A percentile compares a stretch with the other conserved stretches of the same genome.
Conservation (phyloP, 2,888 invertebrate species). For the Trichopria drosophilae region DNA sequence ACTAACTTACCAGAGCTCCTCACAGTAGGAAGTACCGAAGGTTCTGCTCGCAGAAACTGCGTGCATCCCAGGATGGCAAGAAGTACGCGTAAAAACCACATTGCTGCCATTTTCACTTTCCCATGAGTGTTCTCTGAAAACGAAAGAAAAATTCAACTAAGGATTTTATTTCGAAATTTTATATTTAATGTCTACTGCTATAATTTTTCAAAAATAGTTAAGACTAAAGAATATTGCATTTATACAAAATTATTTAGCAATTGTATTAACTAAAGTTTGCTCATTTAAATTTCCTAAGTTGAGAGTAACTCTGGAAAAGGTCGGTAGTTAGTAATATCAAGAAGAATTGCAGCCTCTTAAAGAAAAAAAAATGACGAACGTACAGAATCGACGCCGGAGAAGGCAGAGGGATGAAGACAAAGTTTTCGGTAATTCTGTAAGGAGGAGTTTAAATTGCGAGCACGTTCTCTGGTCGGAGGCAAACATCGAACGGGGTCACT, state of each 20-base stretch:
- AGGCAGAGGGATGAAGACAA: conserved; percentile 1
- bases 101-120: conserved; percentile 49
- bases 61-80: conserved; percentile 52
- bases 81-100: conserved; percentile 49
- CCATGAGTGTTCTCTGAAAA: conserved; percentile 43
- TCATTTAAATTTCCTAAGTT: too few species aligned
- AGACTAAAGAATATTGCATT: too few species aligned
- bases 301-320: too few species aligned
- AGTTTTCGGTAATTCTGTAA: conserved; percentile 24
- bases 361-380: conserved; percentile 10
- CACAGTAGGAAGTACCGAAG: conserved; percentile 49
- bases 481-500: conserved; percentile 41
- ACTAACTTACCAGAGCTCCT: conserved; percentile 53
- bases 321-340: too few species aligned
- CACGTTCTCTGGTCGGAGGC: conserved; percentile 37
- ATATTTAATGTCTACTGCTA: too few species aligned
- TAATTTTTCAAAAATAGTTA: too few species aligned
- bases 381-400: conserved; percentile 3
- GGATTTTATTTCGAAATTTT: too few species aligned
- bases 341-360: too few species aligned
- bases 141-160: too few species aligned
- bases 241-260: too few species aligned
- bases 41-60: conserved; percentile 49
- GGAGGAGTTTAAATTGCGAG: conserved; percentile 39
- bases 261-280: too few species aligned